Evolutionary conservation across 2,888 invertebrate species (phyloP).

Genomic region (Tenthredo mesomela): DNA sequence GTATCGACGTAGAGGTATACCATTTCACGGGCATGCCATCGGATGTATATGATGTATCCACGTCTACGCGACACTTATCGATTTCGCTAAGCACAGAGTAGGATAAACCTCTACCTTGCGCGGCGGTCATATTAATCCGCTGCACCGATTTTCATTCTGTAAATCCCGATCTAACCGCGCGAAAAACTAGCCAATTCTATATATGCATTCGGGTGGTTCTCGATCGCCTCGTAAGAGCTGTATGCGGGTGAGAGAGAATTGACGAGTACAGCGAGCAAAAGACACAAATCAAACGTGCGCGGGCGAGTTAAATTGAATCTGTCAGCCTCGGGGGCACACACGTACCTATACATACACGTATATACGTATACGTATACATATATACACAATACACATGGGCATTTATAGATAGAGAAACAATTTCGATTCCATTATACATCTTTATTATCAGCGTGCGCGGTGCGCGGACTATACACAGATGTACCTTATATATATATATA

Average conservation of each 20-base stretch:
- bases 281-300: conserved; percentile 72
- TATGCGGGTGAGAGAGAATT: conserved; percentile 30
- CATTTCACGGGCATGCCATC: neutral
- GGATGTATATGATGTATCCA: neutral
- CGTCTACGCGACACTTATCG: conserved; percentile 37
- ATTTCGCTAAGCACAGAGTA: conserved; percentile 35
- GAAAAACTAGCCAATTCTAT: neutral
- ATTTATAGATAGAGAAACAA: conserved; percentile 77
- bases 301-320: conserved; percentile 70
- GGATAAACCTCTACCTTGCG: too few relatives aligned
- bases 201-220: neutral
- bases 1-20: neutral
- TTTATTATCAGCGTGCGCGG: conserved; percentile 71
- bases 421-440: conserved; percentile 77
- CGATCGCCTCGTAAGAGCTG: neutral
- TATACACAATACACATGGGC: conserved; percentile 59
- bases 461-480: neutral
- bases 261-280: conserved; percentile 62
- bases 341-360: neutral
- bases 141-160: neutral
- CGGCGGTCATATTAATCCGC: too few relatives aligned
- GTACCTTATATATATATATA: too few relatives aligned
- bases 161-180: too few relatives aligned
- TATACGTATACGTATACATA: neutral
- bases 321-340: conserved; percentile 57